Conservation (phyloP, 1,140 invertebrate genomes). For the Cydia strobilella region DNA sequence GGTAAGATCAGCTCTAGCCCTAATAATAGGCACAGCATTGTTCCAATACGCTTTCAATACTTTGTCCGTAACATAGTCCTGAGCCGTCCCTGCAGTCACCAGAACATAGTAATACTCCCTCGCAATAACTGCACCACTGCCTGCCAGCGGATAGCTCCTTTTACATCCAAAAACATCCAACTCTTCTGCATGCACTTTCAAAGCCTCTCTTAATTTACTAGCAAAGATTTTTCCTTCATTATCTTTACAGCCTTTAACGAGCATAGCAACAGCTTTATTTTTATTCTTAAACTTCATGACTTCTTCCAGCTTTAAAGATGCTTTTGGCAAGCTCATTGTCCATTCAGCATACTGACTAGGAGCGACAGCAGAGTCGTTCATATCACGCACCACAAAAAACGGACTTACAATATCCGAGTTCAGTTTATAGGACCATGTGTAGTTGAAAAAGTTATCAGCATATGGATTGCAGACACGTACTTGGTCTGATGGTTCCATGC, state of each 20-base stretch:
- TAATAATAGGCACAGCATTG: constrained; percentile 79
- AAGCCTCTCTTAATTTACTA: constrained; percentile 79
- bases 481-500: constrained; percentile 65
- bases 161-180: constrained; percentile 88
- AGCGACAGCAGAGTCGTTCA: constrained; percentile 59
- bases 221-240: constrained; percentile 81
- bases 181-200: constrained; percentile 61
- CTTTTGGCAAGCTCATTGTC: constrained; percentile 34
- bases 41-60: constrained; percentile 79
- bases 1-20: constrained; percentile 63
- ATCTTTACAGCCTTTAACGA: constrained; percentile 82
- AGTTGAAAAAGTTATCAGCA: constrained; percentile 80
- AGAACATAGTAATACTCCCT: constrained; percentile 85
- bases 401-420: constrained; percentile 81
- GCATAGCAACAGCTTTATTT: constrained; percentile 81
- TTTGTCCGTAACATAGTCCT: constrained; percentile 84
- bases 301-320: constrained; percentile 34
- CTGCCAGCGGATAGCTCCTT: constrained; percentile 52
- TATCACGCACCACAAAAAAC: constrained; percentile 70
- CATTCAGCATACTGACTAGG: constrained; percentile 51
- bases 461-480: constrained; percentile 55
- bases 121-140: constrained; percentile 70
- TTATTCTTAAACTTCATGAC: constrained; percentile 54
- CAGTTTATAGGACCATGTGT: constrained; percentile 82
- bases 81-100: constrained; percentile 83